phyloP scores from a whole-genome alignment of 2,888 invertebrate species.

The Synanthedon vespiformis region DNA sequence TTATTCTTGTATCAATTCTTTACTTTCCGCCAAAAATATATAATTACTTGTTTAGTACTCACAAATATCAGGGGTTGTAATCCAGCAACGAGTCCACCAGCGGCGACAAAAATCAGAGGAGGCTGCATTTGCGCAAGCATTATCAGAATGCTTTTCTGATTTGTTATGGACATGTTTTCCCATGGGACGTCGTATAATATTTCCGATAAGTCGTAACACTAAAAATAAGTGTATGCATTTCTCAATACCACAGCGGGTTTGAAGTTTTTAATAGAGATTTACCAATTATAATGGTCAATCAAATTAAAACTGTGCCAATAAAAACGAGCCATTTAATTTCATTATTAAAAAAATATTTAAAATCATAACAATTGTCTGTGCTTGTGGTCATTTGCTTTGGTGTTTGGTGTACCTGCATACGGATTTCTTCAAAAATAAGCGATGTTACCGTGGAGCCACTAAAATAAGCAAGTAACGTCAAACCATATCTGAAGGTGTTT shows the following conservation, averaged over 20 bases:
- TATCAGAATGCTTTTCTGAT: constrained; percentile 21
- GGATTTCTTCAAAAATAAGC: not conserved
- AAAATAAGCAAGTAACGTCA: not conserved
- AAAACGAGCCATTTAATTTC: too few relatives aligned
- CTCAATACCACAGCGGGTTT: too few relatives aligned
- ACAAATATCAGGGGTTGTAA: constrained; percentile 23
- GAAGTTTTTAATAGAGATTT: too few relatives aligned
- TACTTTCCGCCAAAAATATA: too few relatives aligned
- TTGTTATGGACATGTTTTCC: constrained; percentile 22
- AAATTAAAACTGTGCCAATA: too few relatives aligned
- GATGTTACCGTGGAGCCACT: not conserved
- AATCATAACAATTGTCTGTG: too few relatives aligned
- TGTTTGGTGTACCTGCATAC: not conserved
- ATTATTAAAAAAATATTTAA: too few relatives aligned
- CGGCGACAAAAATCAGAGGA: constrained; percentile 18
- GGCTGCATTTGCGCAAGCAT: constrained; percentile 20
- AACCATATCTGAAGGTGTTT: not conserved
- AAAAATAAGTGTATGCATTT: constrained; percentile 3
- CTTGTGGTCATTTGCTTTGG: too few relatives aligned
- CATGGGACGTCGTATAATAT: constrained; percentile 22
- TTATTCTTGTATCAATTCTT: too few relatives aligned
- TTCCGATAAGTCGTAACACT: constrained; percentile 23
- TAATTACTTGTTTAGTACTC: too few relatives aligned
- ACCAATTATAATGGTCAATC: too few relatives aligned
- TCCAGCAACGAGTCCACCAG: constrained; percentile 23